These are phyloP conservation scores for Cnemophilus loriae DNA, from an alignment of 2,113 vertebrate species.

Conservation along the genomic window DNA sequence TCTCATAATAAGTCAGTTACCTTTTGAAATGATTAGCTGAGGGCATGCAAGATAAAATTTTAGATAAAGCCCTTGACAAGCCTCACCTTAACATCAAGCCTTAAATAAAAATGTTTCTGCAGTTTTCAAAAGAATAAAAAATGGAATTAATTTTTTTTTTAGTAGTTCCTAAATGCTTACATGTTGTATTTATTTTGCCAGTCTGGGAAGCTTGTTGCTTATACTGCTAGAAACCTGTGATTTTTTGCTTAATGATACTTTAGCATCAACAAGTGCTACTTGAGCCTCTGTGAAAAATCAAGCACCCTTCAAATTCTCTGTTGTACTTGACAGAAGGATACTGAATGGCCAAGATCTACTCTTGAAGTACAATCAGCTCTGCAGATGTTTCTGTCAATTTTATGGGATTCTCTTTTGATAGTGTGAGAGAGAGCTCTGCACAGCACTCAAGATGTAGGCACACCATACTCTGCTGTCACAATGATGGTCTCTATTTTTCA, in stretches of 20 bases:
- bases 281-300: constrained; percentile 15
- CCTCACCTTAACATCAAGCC: background rate
- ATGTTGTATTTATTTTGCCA: background rate
- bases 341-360: background rate
- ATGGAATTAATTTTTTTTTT: background rate
- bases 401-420: background rate
- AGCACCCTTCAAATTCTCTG: constrained; percentile 6
- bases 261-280: constrained; percentile 12
- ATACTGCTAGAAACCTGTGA: background rate
- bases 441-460: background rate
- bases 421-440: background rate
- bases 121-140: background rate
- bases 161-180: background rate
- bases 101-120: background rate
- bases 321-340: background rate
- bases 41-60: background rate
- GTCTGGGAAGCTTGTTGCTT: background rate
- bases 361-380: background rate
- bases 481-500: background rate
- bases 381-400: constrained; percentile 9
- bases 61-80: background rate
- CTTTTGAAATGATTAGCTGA: background rate
- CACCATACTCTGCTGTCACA: background rate
- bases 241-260: background rate
- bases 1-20: background rate